Evolutionary conservation across 2,888 invertebrate genomes (phyloP).

Genomic region (Acleris laterana): DNA sequence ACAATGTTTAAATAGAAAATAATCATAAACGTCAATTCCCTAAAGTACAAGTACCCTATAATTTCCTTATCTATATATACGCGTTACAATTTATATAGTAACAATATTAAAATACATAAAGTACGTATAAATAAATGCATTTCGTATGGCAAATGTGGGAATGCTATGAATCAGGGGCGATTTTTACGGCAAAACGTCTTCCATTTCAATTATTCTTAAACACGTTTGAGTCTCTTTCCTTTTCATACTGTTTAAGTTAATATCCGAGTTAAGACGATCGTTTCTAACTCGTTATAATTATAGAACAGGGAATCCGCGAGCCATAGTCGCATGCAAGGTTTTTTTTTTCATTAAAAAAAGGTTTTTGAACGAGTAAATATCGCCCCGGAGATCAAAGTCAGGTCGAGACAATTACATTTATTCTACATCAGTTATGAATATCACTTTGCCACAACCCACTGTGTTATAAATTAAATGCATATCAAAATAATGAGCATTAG

Average conservation of each 20-base stretch:
- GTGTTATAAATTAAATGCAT: constrained; percentile 15
- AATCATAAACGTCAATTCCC: constrained; percentile 65
- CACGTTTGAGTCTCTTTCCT: too few relatives aligned
- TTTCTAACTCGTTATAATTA: too few relatives aligned
- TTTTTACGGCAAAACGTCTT: constrained; percentile 1
- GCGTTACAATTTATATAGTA: constrained; percentile 41
- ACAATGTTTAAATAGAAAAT: constrained; percentile 54
- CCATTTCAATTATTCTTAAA: too few relatives aligned
- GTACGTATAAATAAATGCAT: constrained; percentile 69
- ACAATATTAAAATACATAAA: constrained; percentile 47
- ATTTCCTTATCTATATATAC: constrained; percentile 62
- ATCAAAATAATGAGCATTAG: constrained; percentile 20
- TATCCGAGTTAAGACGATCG: too few relatives aligned
- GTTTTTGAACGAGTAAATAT: too few relatives aligned
- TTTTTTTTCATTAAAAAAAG: too few relatives aligned
- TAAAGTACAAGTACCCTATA: constrained; percentile 71
- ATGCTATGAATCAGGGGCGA: constrained; percentile 49
- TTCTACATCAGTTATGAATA: constrained; percentile 12
- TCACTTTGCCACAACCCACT: constrained; percentile 31
- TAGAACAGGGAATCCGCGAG: too few relatives aligned
- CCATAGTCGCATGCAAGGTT: too few relatives aligned
- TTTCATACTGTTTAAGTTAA: too few relatives aligned
- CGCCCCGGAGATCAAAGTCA: too few relatives aligned
- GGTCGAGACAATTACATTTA: neutral
- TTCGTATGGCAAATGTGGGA: constrained; percentile 72